Evolutionary conservation across 1,140 invertebrate species (phyloP), one percentile per base, ranked within the genome.

Genomic region (Sinella curviseta): DNA sequence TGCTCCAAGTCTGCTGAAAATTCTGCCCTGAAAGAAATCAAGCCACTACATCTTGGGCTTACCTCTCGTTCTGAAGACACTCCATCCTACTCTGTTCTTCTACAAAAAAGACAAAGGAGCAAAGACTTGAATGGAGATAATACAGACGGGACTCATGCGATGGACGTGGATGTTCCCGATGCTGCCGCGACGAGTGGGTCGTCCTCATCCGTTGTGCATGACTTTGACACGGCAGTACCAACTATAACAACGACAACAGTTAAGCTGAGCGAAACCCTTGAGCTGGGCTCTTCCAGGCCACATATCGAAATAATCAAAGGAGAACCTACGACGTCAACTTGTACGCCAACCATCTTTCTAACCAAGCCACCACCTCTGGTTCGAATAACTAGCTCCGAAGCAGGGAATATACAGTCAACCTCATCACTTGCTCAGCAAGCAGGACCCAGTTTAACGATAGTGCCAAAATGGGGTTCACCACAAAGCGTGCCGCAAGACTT

Each of bases 1-100:
- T 93, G 95, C 83, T 93, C 82, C 1, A 82, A 79, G 28, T 65
- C 77, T 24, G 76, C 82, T 24, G 84, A 77, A 78, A 85, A 81
- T 81, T 82, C 77, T 39, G 81, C 74, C 77, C 76, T 84, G 35
- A 83, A 67, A 76, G 84, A 84, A 76, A 84, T 83, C 67, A 57
- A 77, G 35, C 35, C 83, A 30, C 34, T 75, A 31, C 79, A 84
- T n/a, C 75, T 84, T 20, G 79, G 79, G 26, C 70, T 83, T 17
- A 77, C 82, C 0, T 80, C 82, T 4, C 74, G 82, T 1, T 78
- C 57, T 31, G 82, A 82, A 55, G 79, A 78, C 0, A n/a, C 81
- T 8, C 73, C 77, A 28, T 77, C 70, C 28, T 83, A 81, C 73
- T 24, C 82, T 8, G 70, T 75, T 0, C 67, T 83, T 3, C 30